phyloP scores from a whole-genome alignment of 2,888 invertebrate genomes.

The Trichopoda pennipes region DNA sequence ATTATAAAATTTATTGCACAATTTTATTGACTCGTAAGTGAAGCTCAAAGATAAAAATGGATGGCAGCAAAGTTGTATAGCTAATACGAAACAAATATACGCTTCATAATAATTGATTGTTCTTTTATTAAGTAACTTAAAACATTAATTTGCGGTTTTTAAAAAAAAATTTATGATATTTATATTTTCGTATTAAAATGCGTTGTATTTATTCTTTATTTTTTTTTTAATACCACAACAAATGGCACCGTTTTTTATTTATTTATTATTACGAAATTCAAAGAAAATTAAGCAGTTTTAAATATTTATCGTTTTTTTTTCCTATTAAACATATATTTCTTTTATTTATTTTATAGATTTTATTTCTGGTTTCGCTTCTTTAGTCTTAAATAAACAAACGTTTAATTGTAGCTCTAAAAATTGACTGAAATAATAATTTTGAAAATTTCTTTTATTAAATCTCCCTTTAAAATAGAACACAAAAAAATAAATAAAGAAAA shows the following conservation, averaged over 20 bases:
- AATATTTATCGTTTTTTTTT: constrained; percentile 12
- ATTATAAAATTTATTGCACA: too few species aligned
- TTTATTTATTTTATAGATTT: constrained; percentile 18
- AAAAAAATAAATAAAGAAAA: neutral
- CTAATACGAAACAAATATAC: neutral
- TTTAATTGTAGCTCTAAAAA: constrained; percentile 61
- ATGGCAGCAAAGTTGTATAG: neutral
- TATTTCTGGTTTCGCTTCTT: constrained; percentile 12
- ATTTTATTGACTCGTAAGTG: too few species aligned
- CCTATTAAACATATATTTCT: neutral
- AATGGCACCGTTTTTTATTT: constrained; percentile 49
- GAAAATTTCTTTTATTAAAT: constrained; percentile 66
- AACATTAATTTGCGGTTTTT: constrained; percentile 57
- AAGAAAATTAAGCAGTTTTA: neutral
- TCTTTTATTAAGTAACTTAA: constrained; percentile 33
- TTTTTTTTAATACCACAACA: constrained; percentile 59
- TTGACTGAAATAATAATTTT: constrained; percentile 66
- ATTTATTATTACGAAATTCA: constrained; percentile 14
- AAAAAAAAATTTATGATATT: constrained; percentile 15
- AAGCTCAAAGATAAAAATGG: neutral
- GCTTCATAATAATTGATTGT: neutral
- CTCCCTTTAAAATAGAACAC: constrained; percentile 18
- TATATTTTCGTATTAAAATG: constrained; percentile 54
- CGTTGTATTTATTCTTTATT: constrained; percentile 52
- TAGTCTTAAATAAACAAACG: constrained; percentile 52